These are phyloP conservation scores for Lapara coniferarum DNA, from an alignment of 2,888 invertebrate species.

Conservation along the genomic window DNA sequence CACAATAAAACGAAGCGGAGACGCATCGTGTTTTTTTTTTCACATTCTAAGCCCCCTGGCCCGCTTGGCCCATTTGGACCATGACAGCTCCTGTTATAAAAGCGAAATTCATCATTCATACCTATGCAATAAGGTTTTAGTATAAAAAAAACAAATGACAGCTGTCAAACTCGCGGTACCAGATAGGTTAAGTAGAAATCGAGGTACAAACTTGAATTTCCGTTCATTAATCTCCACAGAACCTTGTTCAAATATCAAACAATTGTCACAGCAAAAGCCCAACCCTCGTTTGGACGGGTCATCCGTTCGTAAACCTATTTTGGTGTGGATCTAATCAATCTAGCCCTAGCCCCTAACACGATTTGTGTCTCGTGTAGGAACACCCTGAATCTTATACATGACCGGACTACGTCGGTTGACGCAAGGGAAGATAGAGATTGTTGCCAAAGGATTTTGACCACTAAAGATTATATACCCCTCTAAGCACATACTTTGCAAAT, in stretches of 20 bases:
- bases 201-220: background rate
- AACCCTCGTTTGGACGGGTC: slow-evolving; percentile 2
- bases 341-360: slow-evolving; percentile 10
- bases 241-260: background rate
- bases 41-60: no score
- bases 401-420: background rate
- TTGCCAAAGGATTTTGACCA: slow-evolving; percentile 1
- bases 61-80: no score
- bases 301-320: slow-evolving; percentile 19
- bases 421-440: background rate
- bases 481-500: no score
- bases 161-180: no score
- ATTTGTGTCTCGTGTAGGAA: background rate
- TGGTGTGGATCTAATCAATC: slow-evolving; percentile 10
- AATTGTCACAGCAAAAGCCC: background rate
- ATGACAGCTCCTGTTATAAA: no score
- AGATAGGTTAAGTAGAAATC: background rate
- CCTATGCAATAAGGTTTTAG: no score
- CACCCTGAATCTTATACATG: slow-evolving; percentile 2
- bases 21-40: no score
- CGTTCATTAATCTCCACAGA: background rate
- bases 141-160: no score
- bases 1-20: no score
- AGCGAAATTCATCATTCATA: no score
- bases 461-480: background rate